Conservation (phyloP, 2,113 vertebrate genomes). For the Leptobrachium ailaonicum region DNA sequence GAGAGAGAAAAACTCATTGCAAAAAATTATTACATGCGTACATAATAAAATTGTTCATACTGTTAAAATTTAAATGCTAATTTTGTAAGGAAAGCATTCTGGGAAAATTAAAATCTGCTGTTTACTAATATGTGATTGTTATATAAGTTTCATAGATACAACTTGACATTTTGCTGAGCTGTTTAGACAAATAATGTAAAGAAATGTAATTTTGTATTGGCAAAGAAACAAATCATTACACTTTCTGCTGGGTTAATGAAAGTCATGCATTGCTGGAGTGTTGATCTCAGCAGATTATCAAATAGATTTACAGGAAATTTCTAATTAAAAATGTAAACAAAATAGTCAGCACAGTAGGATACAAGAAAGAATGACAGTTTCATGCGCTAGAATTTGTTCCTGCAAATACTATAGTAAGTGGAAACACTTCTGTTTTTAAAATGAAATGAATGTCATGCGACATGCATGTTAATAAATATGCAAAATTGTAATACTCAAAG, state of each 20-base stretch:
- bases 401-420: no score
- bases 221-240: constrained; percentile 45
- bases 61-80: constrained; percentile 13
- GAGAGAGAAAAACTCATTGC: no score
- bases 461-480: no score
- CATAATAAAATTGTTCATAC: neutral
- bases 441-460: no score
- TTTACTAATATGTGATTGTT: constrained; percentile 38
- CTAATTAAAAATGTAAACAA: constrained; percentile 55
- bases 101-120: constrained; percentile 1
- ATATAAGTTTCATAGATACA: constrained; percentile 45
- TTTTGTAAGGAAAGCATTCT: neutral
- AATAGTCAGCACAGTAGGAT: constrained; percentile 35
- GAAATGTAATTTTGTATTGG: constrained; percentile 51
- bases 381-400: no score
- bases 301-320: constrained; percentile 49
- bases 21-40: constrained; percentile 11
- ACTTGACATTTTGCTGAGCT: constrained; percentile 49
- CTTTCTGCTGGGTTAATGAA: constrained; percentile 50
- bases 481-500: no score
- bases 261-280: constrained; percentile 17
- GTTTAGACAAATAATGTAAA: constrained; percentile 48
- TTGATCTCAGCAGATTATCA: constrained; percentile 54
- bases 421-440: no score
- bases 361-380: constrained; percentile 23